phyloP scores from a whole-genome alignment of 2,888 invertebrate genomes.

The Limnephilus marmoratus region DNA sequence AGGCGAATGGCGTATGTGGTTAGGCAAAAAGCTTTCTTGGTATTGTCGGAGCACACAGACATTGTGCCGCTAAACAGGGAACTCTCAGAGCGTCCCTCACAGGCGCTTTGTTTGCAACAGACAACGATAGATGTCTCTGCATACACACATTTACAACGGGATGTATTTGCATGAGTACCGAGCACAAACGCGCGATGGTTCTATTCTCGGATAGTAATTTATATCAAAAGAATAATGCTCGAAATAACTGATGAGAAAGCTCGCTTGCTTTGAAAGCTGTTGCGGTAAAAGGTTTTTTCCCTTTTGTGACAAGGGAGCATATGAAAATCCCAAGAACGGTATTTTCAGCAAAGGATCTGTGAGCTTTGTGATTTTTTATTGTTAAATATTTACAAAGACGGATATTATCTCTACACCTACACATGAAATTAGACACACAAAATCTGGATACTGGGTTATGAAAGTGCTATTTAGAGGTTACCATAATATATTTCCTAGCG shows the following conservation, averaged over 20 bases:
- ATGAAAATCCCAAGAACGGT: conserved; percentile 60
- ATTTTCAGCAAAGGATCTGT: conserved; percentile 44
- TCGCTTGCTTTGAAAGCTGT: conserved; percentile 63
- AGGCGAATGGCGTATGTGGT: conserved; percentile 61
- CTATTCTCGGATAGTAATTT: conserved; percentile 65
- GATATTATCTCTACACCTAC: conserved; percentile 28
- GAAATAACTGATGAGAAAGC: conserved; percentile 66
- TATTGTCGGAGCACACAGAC: conserved; percentile 58
- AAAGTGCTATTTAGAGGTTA: neutral
- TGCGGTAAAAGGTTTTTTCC: conserved; percentile 62
- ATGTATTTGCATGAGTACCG: conserved; percentile 58
- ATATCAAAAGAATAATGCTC: conserved; percentile 65
- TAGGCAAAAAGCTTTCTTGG: conserved; percentile 62
- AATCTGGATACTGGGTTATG: neutral
- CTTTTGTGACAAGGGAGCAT: conserved; percentile 61
- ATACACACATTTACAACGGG: conserved; percentile 44
- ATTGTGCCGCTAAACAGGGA: conserved; percentile 59
- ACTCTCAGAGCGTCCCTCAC: conserved; percentile 57
- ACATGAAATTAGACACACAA: conserved; percentile 19
- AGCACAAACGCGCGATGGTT: conserved; percentile 60
- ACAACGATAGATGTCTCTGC: conserved; percentile 59
- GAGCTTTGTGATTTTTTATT: conserved; percentile 49
- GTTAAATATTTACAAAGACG: conserved; percentile 40
- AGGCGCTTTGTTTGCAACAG: conserved; percentile 58
- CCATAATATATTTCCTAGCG: neutral